Base-by-base conservation (phyloP, 1,140 invertebrate species). In the Copidosoma floridanum region DNA sequence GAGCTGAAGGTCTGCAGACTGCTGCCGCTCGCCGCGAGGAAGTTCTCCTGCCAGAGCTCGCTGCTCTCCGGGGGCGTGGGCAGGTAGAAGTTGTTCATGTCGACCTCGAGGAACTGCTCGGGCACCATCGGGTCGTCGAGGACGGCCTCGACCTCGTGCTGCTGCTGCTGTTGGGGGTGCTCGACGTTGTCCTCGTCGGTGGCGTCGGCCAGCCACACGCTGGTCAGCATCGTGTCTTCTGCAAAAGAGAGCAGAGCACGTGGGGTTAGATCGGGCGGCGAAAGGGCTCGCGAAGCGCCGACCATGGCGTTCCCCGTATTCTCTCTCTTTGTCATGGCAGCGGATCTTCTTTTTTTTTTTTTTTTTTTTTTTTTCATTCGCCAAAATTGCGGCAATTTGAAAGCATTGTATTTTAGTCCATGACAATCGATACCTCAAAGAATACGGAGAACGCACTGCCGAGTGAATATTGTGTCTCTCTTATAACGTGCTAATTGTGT, bases 1-100 rank as follows among this genome's bases (percentile, higher is more conserved):
- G 23, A 8, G 11, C 20, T 0, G 12, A 47, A 41, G 16, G 29
- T 5, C 7, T 10, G n/a, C 23, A 16, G 14, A 7, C 21, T 20
- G 7, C 18, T 16, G 14, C 26, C 5, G 2, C 7, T 24, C 1
- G 37, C 2, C 18, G 53, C 46, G 0, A 57, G 38, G 0, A 62
- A 27, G 8, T 57, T 62, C 7, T 62, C 53, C 29, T 62, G 60
- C 60, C 60, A 62, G 37, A 56, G 60, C 8, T 62, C 60, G 29
- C 46, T 62, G n/a, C 60, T 62, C 26, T 56, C 60, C 5, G 60
- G 60, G 0, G 60, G 38, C 7, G 60, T 56, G 2, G 60, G 53
- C n/a, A 62, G 24, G 26, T 57, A 62, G 14, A 62, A 62, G 44
- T 62, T 62, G 16, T 56, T 57, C 37, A 63, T 57, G 48, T 63